A percentile compares a stretch with the other conserved stretches of the same genome.
These are phyloP conservation scores for Chelon auratus DNA, from an alignment of 2,797 vertebrate species.

Conservation along the genomic window DNA sequence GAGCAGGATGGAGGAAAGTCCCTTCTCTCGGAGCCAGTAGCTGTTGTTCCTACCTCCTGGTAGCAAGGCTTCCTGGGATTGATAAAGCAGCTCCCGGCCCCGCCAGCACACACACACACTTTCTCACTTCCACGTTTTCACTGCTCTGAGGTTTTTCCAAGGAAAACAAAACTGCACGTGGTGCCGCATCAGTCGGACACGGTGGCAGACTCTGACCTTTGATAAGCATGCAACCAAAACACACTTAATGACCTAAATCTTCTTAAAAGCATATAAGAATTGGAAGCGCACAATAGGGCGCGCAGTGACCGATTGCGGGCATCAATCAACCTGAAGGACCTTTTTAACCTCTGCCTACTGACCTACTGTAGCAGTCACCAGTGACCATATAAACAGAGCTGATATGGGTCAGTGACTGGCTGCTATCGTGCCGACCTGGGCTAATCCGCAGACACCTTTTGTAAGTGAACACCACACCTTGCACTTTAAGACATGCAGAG, in stretches of 20 bases:
- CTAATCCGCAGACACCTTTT: slow-evolving; percentile 39
- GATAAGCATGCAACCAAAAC: slow-evolving; percentile 44
- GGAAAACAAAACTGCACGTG: slow-evolving; percentile 59
- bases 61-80: slow-evolving; percentile 81
- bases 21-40: slow-evolving; percentile 72
- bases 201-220: slow-evolving; percentile 45
- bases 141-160: slow-evolving; percentile 49
- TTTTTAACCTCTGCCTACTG: slow-evolving; percentile 7
- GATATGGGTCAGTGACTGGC: slow-evolving; percentile 58
- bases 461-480: slow-evolving; percentile 55
- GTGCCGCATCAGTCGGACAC: background rate
- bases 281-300: background rate
- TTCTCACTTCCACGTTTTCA: slow-evolving; percentile 65
- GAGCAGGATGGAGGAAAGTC: slow-evolving; percentile 83
- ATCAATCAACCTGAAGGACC: slow-evolving; percentile 10
- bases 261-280: slow-evolving; percentile 17
- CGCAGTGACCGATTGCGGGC: slow-evolving; percentile 14
- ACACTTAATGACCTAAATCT: slow-evolving; percentile 13
- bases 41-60: slow-evolving; percentile 74
- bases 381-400: slow-evolving; percentile 33
- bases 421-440: slow-evolving; percentile 48
- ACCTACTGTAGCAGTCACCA: slow-evolving; percentile 35
- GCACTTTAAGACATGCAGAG: slow-evolving; percentile 55
- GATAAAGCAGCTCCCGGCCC: slow-evolving; percentile 60
- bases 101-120: slow-evolving; percentile 53